Conservation (phyloP, 2,113 vertebrate genomes). For the Phrynocephalus versicolor region DNA sequence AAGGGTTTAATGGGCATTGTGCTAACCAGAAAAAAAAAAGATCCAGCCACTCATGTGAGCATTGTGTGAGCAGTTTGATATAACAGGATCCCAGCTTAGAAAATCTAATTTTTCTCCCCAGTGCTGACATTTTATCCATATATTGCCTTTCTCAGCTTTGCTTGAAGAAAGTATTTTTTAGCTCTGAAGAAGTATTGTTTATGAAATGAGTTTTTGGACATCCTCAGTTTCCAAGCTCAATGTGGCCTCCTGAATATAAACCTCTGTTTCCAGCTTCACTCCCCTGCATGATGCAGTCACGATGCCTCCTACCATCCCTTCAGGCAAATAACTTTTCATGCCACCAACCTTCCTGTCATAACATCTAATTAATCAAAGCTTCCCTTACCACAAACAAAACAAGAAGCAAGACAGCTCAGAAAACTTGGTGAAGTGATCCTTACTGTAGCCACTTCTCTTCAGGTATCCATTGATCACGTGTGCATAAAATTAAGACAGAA, state of each 20-base stretch:
- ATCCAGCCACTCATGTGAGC: no score
- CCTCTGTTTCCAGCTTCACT: not conserved
- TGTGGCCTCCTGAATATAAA: not conserved
- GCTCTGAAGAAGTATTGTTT: not conserved
- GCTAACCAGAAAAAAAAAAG: no score
- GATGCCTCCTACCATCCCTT: not conserved
- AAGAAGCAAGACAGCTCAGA: not conserved
- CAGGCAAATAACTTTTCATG: not conserved
- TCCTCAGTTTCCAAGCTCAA: not conserved
- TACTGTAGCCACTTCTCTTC: not conserved
- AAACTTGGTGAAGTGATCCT: accelerated
- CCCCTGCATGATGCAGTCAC: not conserved
- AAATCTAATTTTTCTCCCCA: not conserved
- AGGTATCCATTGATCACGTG: not conserved
- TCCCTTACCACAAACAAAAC: not conserved
- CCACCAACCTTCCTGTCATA: not conserved
- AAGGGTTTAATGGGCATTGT: no score
- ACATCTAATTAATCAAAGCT: not conserved
- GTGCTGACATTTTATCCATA: not conserved
- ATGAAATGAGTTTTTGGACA: no score
- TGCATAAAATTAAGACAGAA: not conserved
- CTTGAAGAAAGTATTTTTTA: not conserved
- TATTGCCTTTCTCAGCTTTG: not conserved
- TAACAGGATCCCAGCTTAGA: not conserved
- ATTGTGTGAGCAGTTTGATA: no score